Conservation (phyloP, 2,113 vertebrate genomes). For the Corapipo altera region DNA sequence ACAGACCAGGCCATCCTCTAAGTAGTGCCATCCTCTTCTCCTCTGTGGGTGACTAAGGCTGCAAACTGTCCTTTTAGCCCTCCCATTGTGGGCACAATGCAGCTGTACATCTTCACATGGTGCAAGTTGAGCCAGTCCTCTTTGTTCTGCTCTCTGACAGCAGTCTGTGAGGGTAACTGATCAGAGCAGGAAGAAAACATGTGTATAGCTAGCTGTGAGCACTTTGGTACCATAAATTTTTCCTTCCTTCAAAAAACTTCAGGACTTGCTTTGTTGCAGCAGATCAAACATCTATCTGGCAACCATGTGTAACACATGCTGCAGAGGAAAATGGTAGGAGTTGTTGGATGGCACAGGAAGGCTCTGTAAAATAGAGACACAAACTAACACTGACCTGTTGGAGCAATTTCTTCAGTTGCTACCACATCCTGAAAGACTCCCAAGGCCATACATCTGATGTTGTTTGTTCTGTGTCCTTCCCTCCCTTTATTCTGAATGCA, state of each 20-base stretch:
- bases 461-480: neutral
- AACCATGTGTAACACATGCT: neutral
- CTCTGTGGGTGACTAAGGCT: neutral
- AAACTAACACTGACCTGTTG: fast-evolving
- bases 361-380: neutral
- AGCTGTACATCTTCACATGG: neutral
- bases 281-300: neutral
- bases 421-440: neutral
- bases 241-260: neutral
- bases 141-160: neutral
- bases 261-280: neutral
- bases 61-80: neutral
- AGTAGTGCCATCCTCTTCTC: neutral
- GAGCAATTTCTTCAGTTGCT: neutral
- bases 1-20: neutral
- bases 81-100: neutral
- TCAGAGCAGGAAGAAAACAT: neutral
- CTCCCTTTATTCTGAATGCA: neutral
- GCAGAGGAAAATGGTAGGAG: neutral
- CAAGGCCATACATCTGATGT: neutral
- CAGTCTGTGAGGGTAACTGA: neutral
- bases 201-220: fast-evolving
- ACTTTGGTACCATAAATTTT: neutral
- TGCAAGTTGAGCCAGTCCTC: neutral
- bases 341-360: neutral